Percentiles rank a stretch among this genome's conserved stretches.
These are phyloP conservation scores for Gracilinanus agilis DNA, from an alignment of 2,113 vertebrate genomes.

Conservation along the genomic window DNA sequence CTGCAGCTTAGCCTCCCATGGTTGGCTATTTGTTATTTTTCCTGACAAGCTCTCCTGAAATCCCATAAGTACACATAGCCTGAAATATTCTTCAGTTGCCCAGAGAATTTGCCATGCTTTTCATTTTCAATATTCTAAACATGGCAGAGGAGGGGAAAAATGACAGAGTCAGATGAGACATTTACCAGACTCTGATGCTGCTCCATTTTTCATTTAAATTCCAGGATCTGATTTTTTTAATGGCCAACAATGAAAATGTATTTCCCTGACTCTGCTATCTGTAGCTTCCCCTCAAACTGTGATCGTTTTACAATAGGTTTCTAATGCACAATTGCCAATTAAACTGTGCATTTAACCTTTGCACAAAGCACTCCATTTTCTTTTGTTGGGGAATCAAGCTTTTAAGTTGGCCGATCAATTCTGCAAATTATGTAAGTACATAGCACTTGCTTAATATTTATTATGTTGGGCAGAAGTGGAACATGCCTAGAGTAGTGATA, in stretches of 20 bases:
- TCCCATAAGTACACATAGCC: neutral
- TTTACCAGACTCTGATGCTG: constrained; percentile 19
- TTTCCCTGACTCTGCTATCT: constrained; percentile 49
- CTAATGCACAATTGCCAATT: constrained; percentile 71
- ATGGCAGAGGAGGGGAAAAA: neutral
- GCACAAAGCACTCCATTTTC: constrained; percentile 71
- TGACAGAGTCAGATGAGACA: constrained; percentile 30
- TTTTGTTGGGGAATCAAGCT: constrained; percentile 74
- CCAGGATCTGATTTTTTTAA: constrained; percentile 50
- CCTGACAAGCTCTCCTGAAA: neutral
- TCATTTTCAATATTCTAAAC: constrained; percentile 53
- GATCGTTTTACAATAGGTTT: constrained; percentile 19
- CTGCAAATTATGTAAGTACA: constrained; percentile 75
- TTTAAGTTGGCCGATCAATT: constrained; percentile 72
- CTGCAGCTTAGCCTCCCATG: neutral
- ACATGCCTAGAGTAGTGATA: neutral
- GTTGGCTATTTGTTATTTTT: constrained; percentile 3
- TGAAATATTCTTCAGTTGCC: neutral
- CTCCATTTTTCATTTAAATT: constrained; percentile 14
- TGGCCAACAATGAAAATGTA: constrained; percentile 51
- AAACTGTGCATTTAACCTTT: constrained; percentile 77
- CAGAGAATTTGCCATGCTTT: constrained; percentile 5
- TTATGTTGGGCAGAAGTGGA: constrained; percentile 59
- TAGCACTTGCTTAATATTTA: constrained; percentile 62
- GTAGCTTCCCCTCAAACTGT: constrained; percentile 45